A percentile compares a stretch with the other conserved stretches of the same genome.
Conservation (phyloP, 2,797 vertebrate species). For the Coracias cyanogaster region DNA sequence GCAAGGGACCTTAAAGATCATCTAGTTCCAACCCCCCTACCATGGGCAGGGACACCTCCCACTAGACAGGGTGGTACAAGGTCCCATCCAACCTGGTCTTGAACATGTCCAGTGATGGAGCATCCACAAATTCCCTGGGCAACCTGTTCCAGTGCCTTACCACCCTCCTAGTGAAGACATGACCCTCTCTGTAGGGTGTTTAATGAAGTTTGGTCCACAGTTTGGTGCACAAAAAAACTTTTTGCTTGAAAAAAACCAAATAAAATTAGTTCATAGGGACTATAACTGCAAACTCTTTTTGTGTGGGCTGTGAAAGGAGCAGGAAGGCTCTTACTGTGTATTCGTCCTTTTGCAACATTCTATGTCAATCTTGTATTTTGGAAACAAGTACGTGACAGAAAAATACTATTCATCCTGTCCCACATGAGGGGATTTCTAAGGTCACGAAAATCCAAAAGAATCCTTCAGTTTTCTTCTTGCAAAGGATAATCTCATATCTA, state of each 20-base stretch:
- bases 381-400: not conserved
- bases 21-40: too few relatives aligned
- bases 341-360: not conserved
- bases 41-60: too few relatives aligned
- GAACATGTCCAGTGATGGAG: too few relatives aligned
- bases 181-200: rapidly evolving
- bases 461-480: not conserved
- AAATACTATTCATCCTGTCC: not conserved
- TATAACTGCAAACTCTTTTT: not conserved
- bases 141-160: too few relatives aligned
- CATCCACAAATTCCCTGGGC: too few relatives aligned
- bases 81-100: too few relatives aligned
- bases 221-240: not conserved
- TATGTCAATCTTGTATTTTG: not conserved
- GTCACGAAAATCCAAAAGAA: not conserved
- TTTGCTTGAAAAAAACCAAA: not conserved
- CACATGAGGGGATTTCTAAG: not conserved
- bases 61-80: too few relatives aligned
- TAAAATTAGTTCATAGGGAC: not conserved
- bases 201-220: not conserved
- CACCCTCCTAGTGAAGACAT: not conserved
- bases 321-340: not conserved
- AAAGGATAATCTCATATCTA: not conserved
- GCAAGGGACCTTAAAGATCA: too few relatives aligned
- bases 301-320: not conserved